A percentile compares a stretch with the other conserved stretches of the same genome.
phyloP scores from a whole-genome alignment of 2,113 vertebrate species.

The Dasyurus viverrinus region DNA sequence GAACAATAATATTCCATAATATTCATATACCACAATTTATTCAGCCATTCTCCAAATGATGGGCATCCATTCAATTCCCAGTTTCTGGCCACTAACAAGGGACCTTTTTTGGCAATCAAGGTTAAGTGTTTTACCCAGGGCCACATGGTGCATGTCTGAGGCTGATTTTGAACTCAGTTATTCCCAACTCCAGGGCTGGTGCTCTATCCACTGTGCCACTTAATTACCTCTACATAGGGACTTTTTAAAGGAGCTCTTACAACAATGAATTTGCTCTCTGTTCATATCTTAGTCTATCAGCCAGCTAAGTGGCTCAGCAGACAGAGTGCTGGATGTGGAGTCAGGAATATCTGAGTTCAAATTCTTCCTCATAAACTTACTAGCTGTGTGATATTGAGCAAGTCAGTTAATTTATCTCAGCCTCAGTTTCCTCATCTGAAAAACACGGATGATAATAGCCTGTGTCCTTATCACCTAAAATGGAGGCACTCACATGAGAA shows the following conservation, averaged over 20 bases:
- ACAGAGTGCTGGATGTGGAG: not conserved
- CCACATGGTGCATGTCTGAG: not conserved
- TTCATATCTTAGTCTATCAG: not conserved
- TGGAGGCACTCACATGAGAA: not conserved
- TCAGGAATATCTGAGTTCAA: not conserved
- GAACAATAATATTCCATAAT: no score
- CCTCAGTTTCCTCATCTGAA: not conserved
- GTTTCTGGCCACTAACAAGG: no score
- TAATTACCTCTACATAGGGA: not conserved
- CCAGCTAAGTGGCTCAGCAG: not conserved
- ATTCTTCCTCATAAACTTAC: not conserved
- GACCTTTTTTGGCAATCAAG: no score
- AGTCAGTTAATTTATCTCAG: not conserved
- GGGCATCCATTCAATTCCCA: no score
- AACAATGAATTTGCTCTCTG: not conserved
- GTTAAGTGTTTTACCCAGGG: not conserved
- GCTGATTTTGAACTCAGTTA: no score
- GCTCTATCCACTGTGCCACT: no score
- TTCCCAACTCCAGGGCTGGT: no score
- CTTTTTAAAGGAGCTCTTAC: not conserved
- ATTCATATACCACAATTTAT: no score
- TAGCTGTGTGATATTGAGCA: not conserved
- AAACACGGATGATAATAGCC: not conserved
- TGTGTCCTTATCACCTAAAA: not conserved
- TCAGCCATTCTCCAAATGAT: no score